Conservation (phyloP, 1,140 invertebrate species). For the Ceratosolen solmsi region DNA sequence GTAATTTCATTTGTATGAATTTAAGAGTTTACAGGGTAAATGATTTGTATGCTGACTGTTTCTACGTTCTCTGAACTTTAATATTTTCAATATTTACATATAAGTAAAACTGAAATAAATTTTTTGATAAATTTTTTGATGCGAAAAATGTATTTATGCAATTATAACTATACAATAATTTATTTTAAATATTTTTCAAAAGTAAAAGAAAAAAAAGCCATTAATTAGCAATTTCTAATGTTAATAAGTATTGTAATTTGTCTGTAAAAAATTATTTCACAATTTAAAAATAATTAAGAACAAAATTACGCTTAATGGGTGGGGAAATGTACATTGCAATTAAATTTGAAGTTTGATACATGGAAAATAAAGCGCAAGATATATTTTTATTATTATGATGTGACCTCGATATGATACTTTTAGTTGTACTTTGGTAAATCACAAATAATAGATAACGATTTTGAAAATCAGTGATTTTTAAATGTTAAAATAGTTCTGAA, state of each 20-base stretch:
- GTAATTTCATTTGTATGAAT: background rate
- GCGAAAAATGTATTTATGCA: background rate
- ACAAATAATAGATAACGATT: background rate
- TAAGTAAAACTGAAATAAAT: background rate
- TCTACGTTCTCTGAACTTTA: background rate
- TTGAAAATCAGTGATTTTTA: conserved; percentile 4
- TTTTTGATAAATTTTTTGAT: background rate
- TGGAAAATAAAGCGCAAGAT: background rate
- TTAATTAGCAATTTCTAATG: background rate
- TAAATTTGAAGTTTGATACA: conserved; percentile 23
- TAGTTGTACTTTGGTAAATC: background rate
- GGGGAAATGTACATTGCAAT: conserved; percentile 4
- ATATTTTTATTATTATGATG: too few species aligned
- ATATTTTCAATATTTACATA: background rate
- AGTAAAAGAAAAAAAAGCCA: background rate
- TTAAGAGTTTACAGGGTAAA: background rate
- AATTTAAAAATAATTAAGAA: background rate
- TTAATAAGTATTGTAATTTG: background rate
- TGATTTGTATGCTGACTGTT: background rate
- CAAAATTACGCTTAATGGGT: background rate
- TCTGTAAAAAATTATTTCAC: too few species aligned
- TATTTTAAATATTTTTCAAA: too few species aligned
- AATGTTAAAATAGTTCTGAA: conserved; percentile 6
- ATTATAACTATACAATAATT: too few species aligned
- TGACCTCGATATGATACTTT: too few species aligned